A percentile compares a stretch with the other conserved stretches of the same genome.
phyloP scores from a whole-genome alignment of 2,797 vertebrate genomes.

The Gymnoscopelus braueri region DNA sequence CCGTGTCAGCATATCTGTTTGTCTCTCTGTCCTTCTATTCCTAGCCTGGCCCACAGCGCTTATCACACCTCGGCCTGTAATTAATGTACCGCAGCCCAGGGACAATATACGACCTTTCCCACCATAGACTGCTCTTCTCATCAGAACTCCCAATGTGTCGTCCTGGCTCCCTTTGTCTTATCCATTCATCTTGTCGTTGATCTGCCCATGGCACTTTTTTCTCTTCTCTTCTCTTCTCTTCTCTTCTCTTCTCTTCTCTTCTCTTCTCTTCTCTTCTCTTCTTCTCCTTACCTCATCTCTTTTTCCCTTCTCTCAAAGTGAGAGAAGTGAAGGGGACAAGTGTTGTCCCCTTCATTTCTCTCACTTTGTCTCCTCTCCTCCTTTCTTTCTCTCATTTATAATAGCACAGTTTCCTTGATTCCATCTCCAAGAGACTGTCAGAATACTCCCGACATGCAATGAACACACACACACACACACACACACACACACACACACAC shows the following conservation, averaged over 20 bases:
- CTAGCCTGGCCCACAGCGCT: conserved; percentile 38
- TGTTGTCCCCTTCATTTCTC: no score
- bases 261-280: background rate
- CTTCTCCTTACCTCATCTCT: conserved; percentile 27
- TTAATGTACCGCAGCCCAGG: conserved; percentile 56
- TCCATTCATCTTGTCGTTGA: conserved; percentile 29
- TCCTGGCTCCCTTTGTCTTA: conserved; percentile 22
- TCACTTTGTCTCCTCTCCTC: conserved; percentile 13
- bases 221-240: conserved; percentile 46
- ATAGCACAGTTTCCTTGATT: background rate
- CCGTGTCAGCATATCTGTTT: conserved; percentile 48
- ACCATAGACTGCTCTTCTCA: conserved; percentile 35
- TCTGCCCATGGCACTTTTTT: conserved; percentile 33
- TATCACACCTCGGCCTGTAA: conserved; percentile 63
- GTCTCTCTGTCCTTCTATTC: conserved; percentile 57
- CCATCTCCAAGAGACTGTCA: conserved; percentile 30
- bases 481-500: background rate
- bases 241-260: conserved; percentile 10
- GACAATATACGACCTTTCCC: conserved; percentile 63
- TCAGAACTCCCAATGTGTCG: conserved; percentile 38
- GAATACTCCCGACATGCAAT: conserved; percentile 5
- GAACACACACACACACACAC: no score
- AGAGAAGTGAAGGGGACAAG: no score
- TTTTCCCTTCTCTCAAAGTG: background rate
- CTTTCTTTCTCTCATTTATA: background rate